Percentiles rank a stretch among this genome's conserved stretches.
phyloP scores from a whole-genome alignment of 2,113 vertebrate species.

The Petrocephalus zakoni region DNA sequence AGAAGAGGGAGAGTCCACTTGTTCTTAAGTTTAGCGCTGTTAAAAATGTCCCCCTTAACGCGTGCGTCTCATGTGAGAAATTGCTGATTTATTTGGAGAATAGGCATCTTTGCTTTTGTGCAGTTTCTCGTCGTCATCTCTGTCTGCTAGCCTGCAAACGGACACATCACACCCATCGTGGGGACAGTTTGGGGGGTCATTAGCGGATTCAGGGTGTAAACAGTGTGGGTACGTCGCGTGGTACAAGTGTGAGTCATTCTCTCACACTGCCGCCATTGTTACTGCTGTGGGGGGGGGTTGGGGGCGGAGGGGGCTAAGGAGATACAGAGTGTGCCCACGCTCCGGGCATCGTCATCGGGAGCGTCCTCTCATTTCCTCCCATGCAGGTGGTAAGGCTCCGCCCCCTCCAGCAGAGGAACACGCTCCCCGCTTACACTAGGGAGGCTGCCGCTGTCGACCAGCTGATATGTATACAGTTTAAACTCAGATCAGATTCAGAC shows the following conservation, averaged over 20 bases:
- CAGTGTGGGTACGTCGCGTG: slow-evolving; percentile 26
- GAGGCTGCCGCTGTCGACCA: background rate
- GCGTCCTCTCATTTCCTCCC: background rate
- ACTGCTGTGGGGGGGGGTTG: slow-evolving; percentile 1
- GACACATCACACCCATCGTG: background rate
- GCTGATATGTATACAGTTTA: background rate
- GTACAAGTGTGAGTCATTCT: slow-evolving; percentile 29
- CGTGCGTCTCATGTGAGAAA: background rate
- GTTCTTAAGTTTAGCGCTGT: background rate
- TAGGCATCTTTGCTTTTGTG: background rate
- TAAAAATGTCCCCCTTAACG: background rate
- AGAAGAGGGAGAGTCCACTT: background rate
- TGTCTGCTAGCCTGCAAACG: background rate
- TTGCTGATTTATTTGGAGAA: background rate
- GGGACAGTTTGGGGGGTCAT: background rate
- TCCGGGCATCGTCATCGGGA: background rate
- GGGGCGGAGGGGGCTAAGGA: slow-evolving; percentile 9
- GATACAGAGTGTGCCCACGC: slow-evolving; percentile 15
- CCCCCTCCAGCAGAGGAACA: background rate
- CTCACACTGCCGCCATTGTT: slow-evolving; percentile 11
- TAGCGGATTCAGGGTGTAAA: background rate
- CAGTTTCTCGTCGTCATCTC: background rate
- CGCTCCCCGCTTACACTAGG: background rate
- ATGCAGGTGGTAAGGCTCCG: background rate
- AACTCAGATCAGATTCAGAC: background rate